A percentile compares a stretch with the other conserved stretches of the same genome.
Evolutionary conservation across 2,888 invertebrate genomes (phyloP).

Genomic region (Meandrusa payeni): DNA sequence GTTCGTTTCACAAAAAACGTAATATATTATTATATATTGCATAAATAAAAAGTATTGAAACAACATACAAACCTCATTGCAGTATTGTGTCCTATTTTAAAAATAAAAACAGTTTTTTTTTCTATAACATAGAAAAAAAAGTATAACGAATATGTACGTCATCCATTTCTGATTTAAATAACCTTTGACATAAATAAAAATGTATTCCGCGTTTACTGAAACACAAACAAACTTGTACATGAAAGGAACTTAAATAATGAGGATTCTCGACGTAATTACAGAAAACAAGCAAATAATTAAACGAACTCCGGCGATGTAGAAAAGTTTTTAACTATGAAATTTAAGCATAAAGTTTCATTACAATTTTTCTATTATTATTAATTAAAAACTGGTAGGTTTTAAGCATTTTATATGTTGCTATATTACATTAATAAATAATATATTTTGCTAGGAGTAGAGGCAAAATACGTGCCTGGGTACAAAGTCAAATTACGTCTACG

Average conservation of each 20-base stretch:
- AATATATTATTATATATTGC: no score
- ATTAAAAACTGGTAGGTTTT: no score
- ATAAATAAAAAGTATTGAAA: no score
- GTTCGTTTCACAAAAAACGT: no score
- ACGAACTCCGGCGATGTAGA: neutral
- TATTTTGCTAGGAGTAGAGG: no score
- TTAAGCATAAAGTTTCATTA: neutral
- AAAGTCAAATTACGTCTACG: no score
- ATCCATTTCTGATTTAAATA: neutral
- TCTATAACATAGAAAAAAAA: neutral
- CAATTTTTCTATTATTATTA: conserved; percentile 4
- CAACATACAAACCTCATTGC: conserved; percentile 4
- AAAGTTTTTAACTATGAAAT: conserved; percentile 10
- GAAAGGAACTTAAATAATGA: conserved; percentile 6
- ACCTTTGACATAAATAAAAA: neutral
- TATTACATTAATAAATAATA: no score
- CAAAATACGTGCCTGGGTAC: no score
- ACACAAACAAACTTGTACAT: conserved; percentile 3
- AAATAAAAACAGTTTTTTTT: neutral
- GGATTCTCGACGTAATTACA: neutral
- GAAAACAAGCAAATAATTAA: conserved; percentile 14
- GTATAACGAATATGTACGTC: neutral
- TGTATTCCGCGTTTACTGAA: neutral
- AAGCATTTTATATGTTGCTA: no score
- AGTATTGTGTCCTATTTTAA: conserved; percentile 10